Percentiles rank a stretch among this genome's conserved stretches.
Conservation (phyloP, 1,140 invertebrate genomes). For the Yoshiicerus persimilis region DNA sequence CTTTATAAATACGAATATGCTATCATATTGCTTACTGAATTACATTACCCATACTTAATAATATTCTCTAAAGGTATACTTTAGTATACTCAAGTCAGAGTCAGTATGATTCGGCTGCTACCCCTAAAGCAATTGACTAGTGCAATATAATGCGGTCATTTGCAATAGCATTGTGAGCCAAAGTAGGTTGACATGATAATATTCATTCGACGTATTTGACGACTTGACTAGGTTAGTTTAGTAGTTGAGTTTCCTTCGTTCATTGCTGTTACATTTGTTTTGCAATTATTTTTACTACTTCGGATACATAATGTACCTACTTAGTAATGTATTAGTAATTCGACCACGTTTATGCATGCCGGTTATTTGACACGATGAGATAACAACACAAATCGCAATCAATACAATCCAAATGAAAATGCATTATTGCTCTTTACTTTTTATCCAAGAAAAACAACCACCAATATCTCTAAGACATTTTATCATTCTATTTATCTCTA, state of each 20-base stretch:
- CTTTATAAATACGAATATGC: not conserved
- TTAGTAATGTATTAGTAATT: not conserved
- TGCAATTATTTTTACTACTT: slow-evolving; percentile 12
- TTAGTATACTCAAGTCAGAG: not conserved
- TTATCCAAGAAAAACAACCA: not conserved
- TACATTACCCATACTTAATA: not conserved
- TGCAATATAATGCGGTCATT: slow-evolving; percentile 6
- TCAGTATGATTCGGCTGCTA: not conserved
- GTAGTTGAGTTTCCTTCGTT: not conserved
- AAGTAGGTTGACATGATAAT: slow-evolving; percentile 22
- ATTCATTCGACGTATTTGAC: slow-evolving; percentile 3
- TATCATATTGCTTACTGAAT: not conserved
- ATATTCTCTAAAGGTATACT: not conserved
- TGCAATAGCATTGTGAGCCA: slow-evolving; percentile 18
- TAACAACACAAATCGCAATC: not conserved
- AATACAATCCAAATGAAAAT: not conserved
- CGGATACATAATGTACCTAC: not conserved
- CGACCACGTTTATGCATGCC: not conserved
- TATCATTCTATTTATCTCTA: not conserved
- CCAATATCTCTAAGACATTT: not conserved
- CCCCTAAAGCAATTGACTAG: not conserved
- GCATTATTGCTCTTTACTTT: not conserved
- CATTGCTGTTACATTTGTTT: not conserved
- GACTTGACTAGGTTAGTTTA: slow-evolving; percentile 13
- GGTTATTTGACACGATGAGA: not conserved